Evolutionary conservation across 2,888 invertebrate genomes (phyloP).

Genomic region (Scaptomyza reducta): DNA sequence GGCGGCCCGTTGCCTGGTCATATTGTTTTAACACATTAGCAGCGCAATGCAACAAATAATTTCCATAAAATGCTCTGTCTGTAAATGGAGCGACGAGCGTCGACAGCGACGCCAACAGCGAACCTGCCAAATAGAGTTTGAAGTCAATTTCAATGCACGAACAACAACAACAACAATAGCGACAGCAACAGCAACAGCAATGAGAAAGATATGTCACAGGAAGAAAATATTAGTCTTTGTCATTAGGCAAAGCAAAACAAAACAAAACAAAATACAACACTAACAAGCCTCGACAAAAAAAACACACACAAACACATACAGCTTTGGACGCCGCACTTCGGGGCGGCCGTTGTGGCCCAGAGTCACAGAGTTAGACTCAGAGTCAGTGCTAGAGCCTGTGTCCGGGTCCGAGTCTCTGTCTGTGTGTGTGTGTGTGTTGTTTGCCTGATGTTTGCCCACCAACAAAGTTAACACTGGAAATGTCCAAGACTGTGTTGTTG

Average conservation of each 20-base stretch:
- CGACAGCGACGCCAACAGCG: slow-evolving; percentile 23
- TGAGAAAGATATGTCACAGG: slow-evolving; percentile 82
- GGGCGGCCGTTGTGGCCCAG: slow-evolving; percentile 49
- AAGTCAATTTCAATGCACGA: slow-evolving; percentile 53
- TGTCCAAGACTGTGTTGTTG: slow-evolving; percentile 70
- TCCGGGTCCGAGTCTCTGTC: slow-evolving; percentile 1
- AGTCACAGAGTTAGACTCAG: slow-evolving; percentile 18
- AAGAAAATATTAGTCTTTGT: slow-evolving; percentile 83
- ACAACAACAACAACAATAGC: not conserved
- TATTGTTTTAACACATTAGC: slow-evolving; percentile 84
- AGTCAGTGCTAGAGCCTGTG: slow-evolving; percentile 26
- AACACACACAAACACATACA: slow-evolving; percentile 34
- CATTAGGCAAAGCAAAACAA: slow-evolving; percentile 80
- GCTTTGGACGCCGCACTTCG: slow-evolving; percentile 42
- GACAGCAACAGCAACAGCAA: not conserved
- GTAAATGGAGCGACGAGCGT: slow-evolving; percentile 57
- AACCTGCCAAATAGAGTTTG: slow-evolving; percentile 22
- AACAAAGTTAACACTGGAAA: slow-evolving; percentile 73
- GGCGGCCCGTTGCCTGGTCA: slow-evolving; percentile 39
- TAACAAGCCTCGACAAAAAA: slow-evolving; percentile 32
- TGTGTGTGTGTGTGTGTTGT: slow-evolving; percentile 23
- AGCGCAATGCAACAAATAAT: slow-evolving; percentile 83
- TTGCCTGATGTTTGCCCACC: slow-evolving; percentile 72
- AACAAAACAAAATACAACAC: slow-evolving; percentile 33
- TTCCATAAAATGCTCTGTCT: slow-evolving; percentile 76